A percentile compares a stretch with the other conserved stretches of the same genome.
Evolutionary conservation across 1,140 invertebrate species (phyloP).

Genomic region (Chrysoperla carnea): DNA sequence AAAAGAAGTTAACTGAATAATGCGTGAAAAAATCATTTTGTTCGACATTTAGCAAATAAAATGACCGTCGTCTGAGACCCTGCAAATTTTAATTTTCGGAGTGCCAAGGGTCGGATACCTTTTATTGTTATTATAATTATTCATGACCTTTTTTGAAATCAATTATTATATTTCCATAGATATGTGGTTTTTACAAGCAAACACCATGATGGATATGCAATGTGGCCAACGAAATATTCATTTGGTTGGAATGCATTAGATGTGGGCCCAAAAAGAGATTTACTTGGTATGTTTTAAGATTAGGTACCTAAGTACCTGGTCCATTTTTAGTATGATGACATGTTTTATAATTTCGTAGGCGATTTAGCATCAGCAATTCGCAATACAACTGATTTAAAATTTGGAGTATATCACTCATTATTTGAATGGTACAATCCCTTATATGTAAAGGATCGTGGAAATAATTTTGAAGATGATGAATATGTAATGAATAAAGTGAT

Average conservation of each 20-base stretch:
- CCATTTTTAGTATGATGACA: not conserved
- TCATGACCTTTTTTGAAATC: too few relatives aligned
- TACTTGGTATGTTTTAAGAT: slow-evolving; percentile 27
- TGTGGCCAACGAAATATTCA: slow-evolving; percentile 74
- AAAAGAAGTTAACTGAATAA: too few relatives aligned
- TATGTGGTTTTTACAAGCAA: slow-evolving; percentile 85
- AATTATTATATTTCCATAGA: slow-evolving; percentile 23
- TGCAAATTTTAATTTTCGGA: too few relatives aligned
- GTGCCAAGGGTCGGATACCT: too few relatives aligned
- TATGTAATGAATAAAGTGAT: slow-evolving; percentile 52
- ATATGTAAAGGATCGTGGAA: slow-evolving; percentile 54
- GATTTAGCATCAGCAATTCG: slow-evolving; percentile 56
- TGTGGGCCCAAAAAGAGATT: slow-evolving; percentile 65
- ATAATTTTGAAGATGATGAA: slow-evolving; percentile 40
- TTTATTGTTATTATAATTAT: too few relatives aligned
- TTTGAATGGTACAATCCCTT: slow-evolving; percentile 87
- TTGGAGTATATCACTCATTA: slow-evolving; percentile 78
- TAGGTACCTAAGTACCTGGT: not conserved
- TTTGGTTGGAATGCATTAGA: slow-evolving; percentile 85
- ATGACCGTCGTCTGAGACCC: too few relatives aligned
- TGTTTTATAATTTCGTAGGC: slow-evolving; percentile 20
- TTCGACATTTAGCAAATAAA: too few relatives aligned
- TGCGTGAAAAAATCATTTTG: too few relatives aligned
- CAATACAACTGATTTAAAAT: slow-evolving; percentile 41
- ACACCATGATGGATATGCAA: slow-evolving; percentile 83